These are phyloP conservation scores for Coryphaenoides rupestris DNA, from an alignment of 2,113 vertebrate genomes.

Conservation along the genomic window DNA sequence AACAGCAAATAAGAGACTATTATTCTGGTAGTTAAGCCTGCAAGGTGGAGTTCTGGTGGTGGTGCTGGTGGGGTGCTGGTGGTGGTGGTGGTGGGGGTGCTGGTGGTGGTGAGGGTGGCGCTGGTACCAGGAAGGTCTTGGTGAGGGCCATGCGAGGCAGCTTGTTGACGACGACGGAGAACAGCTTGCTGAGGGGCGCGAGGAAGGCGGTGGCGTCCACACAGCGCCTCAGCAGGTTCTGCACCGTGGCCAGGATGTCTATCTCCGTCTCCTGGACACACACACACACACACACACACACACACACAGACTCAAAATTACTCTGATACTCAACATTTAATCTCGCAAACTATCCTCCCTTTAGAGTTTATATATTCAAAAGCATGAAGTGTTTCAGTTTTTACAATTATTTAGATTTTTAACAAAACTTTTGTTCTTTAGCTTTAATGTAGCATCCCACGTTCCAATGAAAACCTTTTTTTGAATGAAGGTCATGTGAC, in stretches of 20 bases:
- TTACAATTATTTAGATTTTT: too few species aligned
- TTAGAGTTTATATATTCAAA: too few species aligned
- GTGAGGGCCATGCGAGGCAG: slow-evolving; percentile 84
- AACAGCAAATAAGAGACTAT: too few species aligned
- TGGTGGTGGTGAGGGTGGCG: not conserved
- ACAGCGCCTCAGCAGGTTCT: slow-evolving; percentile 87
- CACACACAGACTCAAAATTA: not conserved
- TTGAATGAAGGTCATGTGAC: not conserved
- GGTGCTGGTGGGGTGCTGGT: not conserved
- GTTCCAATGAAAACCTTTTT: not conserved
- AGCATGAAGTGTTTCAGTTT: too few species aligned
- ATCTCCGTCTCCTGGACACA: slow-evolving; percentile 82
- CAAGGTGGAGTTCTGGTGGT: not conserved
- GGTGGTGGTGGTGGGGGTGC: not conserved
- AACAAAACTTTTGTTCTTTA: not conserved
- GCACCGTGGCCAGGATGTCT: slow-evolving; percentile 88
- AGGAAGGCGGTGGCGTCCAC: slow-evolving; percentile 79
- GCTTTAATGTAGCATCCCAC: not conserved
- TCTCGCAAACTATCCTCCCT: too few species aligned
- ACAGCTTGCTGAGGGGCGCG: slow-evolving; percentile 86
- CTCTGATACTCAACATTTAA: not conserved
- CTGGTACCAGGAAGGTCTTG: slow-evolving; percentile 82
- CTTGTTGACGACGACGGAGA: slow-evolving; percentile 85
- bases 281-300: not conserved
- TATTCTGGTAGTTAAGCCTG: too few species aligned